These are phyloP conservation scores for Delphinapterus leucas DNA, from an alignment of 2,113 vertebrate species.

Conservation along the genomic window DNA sequence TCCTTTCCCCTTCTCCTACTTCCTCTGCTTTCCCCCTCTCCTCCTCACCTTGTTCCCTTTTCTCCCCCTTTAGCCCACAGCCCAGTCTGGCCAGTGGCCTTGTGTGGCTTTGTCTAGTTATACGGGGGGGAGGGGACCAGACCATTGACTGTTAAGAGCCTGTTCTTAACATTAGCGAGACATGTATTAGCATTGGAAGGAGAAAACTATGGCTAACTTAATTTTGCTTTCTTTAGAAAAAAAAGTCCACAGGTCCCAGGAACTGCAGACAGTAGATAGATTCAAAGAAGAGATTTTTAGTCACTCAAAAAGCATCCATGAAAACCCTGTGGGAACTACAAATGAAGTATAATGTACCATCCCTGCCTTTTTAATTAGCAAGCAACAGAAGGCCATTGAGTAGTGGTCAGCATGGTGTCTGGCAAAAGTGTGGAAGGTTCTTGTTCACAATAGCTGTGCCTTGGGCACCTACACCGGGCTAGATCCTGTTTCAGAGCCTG, in stretches of 20 bases:
- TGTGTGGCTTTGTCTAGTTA: neutral
- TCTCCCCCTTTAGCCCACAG: neutral
- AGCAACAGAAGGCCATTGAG: neutral
- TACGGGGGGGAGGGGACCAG: neutral
- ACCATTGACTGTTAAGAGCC: too few species aligned
- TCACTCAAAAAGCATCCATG: neutral
- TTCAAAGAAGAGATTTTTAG: neutral
- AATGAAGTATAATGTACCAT: neutral
- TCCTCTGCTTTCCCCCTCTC: neutral
- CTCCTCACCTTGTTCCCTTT: accelerated
- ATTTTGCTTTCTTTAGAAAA: neutral
- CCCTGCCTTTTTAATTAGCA: neutral
- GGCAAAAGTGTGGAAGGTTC: neutral
- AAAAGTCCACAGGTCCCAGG: neutral
- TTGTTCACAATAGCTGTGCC: neutral
- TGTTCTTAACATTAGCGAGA: neutral
- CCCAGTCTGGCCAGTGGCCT: neutral
- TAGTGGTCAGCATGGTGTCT: too few species aligned
- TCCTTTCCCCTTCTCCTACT: neutral
- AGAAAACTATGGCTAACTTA: neutral
- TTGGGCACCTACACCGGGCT: accelerated
- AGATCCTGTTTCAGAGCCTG: neutral
- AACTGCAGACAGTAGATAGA: neutral
- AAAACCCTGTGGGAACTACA: neutral
- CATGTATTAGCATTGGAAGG: neutral